Evolutionary conservation across 2,113 vertebrate genomes (phyloP).

Genomic region (Xiphophorus maculatus): DNA sequence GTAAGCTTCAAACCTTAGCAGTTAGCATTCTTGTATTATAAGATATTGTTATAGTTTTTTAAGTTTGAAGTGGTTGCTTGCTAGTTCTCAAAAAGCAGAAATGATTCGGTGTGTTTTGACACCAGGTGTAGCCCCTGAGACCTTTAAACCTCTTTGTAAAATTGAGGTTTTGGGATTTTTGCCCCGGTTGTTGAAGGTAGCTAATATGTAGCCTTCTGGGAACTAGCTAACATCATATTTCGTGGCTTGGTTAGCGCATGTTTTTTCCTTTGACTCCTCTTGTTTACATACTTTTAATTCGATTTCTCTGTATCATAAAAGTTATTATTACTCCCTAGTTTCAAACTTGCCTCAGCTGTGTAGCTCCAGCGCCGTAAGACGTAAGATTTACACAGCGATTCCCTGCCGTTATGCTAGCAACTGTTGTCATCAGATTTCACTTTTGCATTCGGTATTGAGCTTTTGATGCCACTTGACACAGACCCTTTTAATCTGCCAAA

Average conservation of each 20-base stretch:
- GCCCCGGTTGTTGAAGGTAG: not conserved
- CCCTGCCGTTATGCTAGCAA: slow-evolving; percentile 2
- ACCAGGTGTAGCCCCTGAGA: too few relatives aligned
- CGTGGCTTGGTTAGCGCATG: too few relatives aligned
- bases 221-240: too few relatives aligned
- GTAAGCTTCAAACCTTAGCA: not conserved
- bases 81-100: too few relatives aligned
- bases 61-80: too few relatives aligned
- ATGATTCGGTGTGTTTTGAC: too few relatives aligned
- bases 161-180: not conserved
- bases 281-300: not conserved
- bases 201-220: not conserved
- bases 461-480: slow-evolving; percentile 32
- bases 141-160: not conserved
- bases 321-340: not conserved
- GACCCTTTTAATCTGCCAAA: slow-evolving; percentile 13
- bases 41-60: too few relatives aligned
- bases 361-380: not conserved
- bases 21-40: too few relatives aligned
- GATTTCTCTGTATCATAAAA: not conserved
- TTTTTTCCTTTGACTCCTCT: not conserved
- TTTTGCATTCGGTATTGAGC: slow-evolving; percentile 19
- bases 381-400: not conserved
- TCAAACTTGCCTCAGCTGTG: slow-evolving; percentile 5
- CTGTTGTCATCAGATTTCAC: slow-evolving; percentile 19